Conservation (phyloP, 2,113 vertebrate species). For the Heterotis niloticus region DNA sequence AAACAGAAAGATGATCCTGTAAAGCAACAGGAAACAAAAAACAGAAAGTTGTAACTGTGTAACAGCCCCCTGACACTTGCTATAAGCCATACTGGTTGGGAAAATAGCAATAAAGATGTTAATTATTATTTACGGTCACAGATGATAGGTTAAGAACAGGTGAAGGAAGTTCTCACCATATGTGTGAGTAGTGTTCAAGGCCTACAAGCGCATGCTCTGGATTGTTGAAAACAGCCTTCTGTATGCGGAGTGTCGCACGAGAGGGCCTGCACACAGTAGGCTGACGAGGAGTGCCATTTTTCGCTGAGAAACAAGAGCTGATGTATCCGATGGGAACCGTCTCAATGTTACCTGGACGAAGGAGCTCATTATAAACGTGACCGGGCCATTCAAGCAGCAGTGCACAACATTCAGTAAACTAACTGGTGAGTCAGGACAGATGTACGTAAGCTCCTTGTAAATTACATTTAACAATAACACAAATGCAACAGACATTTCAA, state of each 20-base stretch:
- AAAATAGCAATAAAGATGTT: too few species aligned
- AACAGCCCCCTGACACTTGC: neutral
- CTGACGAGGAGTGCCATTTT: constrained; percentile 82
- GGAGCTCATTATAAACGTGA: neutral
- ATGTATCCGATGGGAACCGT: constrained; percentile 79
- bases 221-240: constrained; percentile 76
- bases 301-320: constrained; percentile 74
- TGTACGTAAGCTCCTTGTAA: too few species aligned
- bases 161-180: constrained; percentile 66
- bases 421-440: too few species aligned
- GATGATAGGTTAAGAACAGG: too few species aligned
- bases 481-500: too few species aligned
- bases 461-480: too few species aligned
- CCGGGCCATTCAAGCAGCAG: too few species aligned
- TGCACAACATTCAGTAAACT: too few species aligned
- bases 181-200: constrained; percentile 79
- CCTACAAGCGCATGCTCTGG: constrained; percentile 76
- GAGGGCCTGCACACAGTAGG: constrained; percentile 74
- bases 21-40: constrained; percentile 12
- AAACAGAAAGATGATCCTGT: constrained; percentile 84
- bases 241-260: constrained; percentile 69
- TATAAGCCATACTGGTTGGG: neutral
- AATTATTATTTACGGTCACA: neutral
- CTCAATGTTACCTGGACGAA: constrained; percentile 66
- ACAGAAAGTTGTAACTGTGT: neutral